phyloP scores from a whole-genome alignment of 2,113 vertebrate genomes.

The Proterorhinus semilunaris region DNA sequence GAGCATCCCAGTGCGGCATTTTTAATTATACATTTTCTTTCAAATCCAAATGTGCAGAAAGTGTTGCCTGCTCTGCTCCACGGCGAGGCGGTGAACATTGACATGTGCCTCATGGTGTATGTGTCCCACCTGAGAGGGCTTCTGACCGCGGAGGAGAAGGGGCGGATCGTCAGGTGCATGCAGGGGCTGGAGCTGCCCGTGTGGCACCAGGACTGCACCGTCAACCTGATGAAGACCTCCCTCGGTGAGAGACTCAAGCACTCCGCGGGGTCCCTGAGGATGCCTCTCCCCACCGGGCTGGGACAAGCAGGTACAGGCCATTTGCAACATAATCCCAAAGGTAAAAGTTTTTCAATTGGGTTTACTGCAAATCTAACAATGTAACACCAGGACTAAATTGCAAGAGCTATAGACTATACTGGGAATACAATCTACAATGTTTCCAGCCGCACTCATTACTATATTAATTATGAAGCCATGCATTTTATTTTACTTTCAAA shows the following conservation, averaged over 20 bases:
- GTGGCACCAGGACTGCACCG: slow-evolving; percentile 73
- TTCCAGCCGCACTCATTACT: no score
- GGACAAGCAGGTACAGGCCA: slow-evolving; percentile 69
- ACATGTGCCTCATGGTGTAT: slow-evolving; percentile 80
- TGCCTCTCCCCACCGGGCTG: slow-evolving; percentile 75
- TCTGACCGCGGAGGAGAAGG: slow-evolving; percentile 49
- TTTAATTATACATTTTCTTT: no score
- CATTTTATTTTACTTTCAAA: neutral
- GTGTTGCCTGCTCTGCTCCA: slow-evolving; percentile 76
- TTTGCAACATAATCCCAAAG: neutral
- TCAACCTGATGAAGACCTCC: slow-evolving; percentile 69
- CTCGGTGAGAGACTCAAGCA: slow-evolving; percentile 70
- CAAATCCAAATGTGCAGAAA: slow-evolving; percentile 50
- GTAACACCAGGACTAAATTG: no score
- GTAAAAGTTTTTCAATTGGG: no score
- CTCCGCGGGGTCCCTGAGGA: slow-evolving; percentile 68
- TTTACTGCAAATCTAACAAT: no score
- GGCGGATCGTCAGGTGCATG: slow-evolving; percentile 76
- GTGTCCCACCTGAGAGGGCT: slow-evolving; percentile 66
- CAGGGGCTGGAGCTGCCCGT: slow-evolving; percentile 71
- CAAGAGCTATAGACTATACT: no score
- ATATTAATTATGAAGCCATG: no score
- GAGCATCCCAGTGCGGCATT: no score
- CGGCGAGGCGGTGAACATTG: slow-evolving; percentile 75
- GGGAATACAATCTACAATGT: no score